Base-by-base conservation (phyloP, 2,797 vertebrate genomes). In the Vultur gryphus region DNA sequence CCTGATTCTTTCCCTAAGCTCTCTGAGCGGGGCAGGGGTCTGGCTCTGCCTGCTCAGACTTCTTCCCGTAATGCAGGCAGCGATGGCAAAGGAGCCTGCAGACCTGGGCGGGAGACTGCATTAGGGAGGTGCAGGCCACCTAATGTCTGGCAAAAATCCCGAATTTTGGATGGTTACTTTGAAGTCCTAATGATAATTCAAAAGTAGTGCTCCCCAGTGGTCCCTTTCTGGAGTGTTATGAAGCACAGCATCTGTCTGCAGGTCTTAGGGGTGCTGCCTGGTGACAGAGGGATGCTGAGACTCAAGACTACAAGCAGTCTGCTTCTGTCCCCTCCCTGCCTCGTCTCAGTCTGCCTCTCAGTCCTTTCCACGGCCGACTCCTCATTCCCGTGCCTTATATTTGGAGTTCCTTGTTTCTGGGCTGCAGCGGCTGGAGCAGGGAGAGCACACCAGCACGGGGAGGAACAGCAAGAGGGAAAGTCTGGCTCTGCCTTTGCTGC, bases 381-480 rank as follows among this genome's bases (percentile, higher is more conserved):
- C n/a, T 73, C 20, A 10, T 14, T 84, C 59, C n/a, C 0, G 0
- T 64, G 77, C 48, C 35, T 39, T 75, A 0, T 11, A 21, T 39
- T 61, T 59, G 55, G 25, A 65, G 46, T 11, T 20, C 28, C 28
- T 37, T 14, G 12, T 43, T 67, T 33, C 41, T 54, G 33, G 55
- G 78, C 39, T 10, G 54, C 64, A n/a, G 39, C 0, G 1, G 35
- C 52, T 52, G 70, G 48, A 83, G 48, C 31, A 52, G 62, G 46
- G 48, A 67, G 46, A 48, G 18, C n/a, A 33, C 48, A 18, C 31
- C 35, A 31, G 80, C 66, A 46, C 1, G 16, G 28, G 31, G 70
- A 91, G 57, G 61, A 77, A 39, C 24, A 48, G 59, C 1, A 4
- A 21, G 67, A 91, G 39, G 59, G 28, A 72, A 79, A 65, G 67